Conservation (phyloP, 2,113 vertebrate species). For the Mormyrus iriodes region DNA sequence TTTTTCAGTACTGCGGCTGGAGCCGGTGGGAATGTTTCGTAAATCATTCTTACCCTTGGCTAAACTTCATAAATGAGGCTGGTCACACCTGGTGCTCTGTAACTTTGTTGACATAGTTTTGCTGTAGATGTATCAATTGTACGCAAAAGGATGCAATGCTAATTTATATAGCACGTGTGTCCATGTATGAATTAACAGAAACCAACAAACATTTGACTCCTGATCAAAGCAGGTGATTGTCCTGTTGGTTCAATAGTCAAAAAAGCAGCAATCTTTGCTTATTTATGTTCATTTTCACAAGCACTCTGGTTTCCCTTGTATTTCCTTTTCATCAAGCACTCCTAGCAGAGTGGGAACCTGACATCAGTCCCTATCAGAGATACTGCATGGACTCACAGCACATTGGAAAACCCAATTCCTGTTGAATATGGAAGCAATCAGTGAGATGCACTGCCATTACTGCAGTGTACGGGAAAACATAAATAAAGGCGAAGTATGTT, state of each 20-base stretch:
- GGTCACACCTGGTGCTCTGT: not conserved
- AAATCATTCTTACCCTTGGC: not conserved
- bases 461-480: not conserved
- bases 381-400: not conserved
- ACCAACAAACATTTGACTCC: not conserved
- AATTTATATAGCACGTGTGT: not conserved
- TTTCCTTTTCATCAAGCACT: not conserved
- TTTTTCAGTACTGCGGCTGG: not conserved
- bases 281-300: not conserved
- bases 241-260: not conserved
- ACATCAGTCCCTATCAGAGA: not conserved
- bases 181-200: not conserved
- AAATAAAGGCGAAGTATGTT: not conserved
- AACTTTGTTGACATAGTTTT: not conserved
- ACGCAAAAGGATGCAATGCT: not conserved
- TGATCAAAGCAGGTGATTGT: not conserved
- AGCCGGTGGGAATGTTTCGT: not conserved
- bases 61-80: not conserved
- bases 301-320: not conserved
- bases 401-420: not conserved
- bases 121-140: not conserved
- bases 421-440: not conserved
- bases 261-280: not conserved
- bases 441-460: not conserved
- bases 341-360: not conserved